Conservation (phyloP, 2,113 vertebrate species). For the Narcine bancroftii region DNA sequence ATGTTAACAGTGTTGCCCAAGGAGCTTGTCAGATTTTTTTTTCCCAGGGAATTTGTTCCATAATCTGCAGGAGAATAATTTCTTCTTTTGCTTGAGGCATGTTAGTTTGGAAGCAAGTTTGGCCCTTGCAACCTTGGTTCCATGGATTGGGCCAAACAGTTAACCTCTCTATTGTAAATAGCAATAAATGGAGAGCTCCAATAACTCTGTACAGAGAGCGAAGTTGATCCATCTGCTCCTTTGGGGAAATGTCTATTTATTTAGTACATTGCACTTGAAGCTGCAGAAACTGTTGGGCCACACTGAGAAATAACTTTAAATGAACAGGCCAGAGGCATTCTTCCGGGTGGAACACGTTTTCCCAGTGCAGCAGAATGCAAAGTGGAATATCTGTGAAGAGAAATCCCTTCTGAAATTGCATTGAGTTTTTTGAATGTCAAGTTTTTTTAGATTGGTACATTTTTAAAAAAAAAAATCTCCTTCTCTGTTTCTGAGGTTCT, state of each 20-base stretch:
- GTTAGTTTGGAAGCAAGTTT: not conserved
- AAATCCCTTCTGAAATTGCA: no score
- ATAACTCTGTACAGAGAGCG: not conserved
- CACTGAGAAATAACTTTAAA: no score
- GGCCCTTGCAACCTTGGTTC: no score
- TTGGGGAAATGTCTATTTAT: not conserved
- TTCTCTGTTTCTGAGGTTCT: not conserved
- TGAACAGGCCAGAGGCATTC: no score
- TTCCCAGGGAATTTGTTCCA: not conserved
- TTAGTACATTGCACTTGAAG: no score
- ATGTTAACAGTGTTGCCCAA: no score
- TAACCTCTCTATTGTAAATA: not conserved
- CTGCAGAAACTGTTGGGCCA: no score
- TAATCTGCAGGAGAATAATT: not conserved
- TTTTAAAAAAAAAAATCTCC: not conserved
- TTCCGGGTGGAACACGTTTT: no score
- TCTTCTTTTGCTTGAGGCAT: not conserved
- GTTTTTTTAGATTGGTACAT: no score
- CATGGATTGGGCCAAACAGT: not conserved
- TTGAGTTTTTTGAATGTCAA: no score
- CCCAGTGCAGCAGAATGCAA: no score
- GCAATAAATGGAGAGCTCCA: not conserved
- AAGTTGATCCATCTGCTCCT: not conserved
- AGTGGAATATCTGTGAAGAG: no score
- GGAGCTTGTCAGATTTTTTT: not conserved